Conservation (phyloP, 64 coral and sea anemone species). For the Astreopora myriophthalma region DNA sequence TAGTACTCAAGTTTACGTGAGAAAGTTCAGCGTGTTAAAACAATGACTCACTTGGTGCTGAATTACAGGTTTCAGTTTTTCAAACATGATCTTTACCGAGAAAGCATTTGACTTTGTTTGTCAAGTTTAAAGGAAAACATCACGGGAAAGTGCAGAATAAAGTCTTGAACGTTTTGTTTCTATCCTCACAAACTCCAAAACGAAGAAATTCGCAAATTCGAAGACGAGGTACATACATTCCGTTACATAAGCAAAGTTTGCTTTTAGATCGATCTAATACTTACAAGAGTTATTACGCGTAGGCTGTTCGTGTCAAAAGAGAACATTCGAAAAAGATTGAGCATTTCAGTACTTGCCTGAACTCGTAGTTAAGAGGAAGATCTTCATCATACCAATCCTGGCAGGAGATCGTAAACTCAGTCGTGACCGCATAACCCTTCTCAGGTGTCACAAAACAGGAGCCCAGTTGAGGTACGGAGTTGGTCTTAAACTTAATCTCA, state of each 20-base stretch:
- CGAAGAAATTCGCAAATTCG: neutral
- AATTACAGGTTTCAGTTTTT: too few species aligned
- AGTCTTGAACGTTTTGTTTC: too few species aligned
- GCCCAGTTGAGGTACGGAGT: constrained; percentile 53
- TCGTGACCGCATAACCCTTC: constrained; percentile 66
- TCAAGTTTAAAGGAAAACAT: too few species aligned
- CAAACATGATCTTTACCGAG: neutral
- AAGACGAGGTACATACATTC: too few species aligned
- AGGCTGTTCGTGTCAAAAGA: too few species aligned
- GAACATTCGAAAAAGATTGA: neutral
- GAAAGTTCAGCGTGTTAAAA: too few species aligned
- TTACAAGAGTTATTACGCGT: too few species aligned
- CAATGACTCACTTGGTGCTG: neutral
- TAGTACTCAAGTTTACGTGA: too few species aligned
- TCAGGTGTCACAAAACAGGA: constrained; percentile 20
- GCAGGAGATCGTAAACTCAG: constrained; percentile 65
- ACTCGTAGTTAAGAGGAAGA: constrained; percentile 73
- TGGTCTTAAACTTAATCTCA: constrained; percentile 63
- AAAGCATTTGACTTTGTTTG: neutral
- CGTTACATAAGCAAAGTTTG: too few species aligned
- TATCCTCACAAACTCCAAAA: too few species aligned
- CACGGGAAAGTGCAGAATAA: too few species aligned
- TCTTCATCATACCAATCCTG: constrained; percentile 53
- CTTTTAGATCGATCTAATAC: too few species aligned
- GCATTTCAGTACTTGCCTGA: constrained; percentile 71